Evolutionary conservation across 2,888 invertebrate species (phyloP).

Genomic region (Hyles lineata): DNA sequence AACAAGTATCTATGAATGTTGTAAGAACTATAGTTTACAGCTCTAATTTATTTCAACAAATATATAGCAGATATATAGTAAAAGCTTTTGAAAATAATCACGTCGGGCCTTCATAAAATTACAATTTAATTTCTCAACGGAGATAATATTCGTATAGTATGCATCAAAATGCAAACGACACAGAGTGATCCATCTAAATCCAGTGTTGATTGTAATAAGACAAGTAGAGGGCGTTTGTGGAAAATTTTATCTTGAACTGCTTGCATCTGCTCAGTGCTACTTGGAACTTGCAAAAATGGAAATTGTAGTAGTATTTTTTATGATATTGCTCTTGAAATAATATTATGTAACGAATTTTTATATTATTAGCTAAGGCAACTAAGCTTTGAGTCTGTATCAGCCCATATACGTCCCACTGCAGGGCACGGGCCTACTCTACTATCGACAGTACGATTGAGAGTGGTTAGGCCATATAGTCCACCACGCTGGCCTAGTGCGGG

Average conservation of each 20-base stretch:
- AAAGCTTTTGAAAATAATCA: background rate
- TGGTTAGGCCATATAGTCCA: too few species aligned
- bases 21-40: too few species aligned
- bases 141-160: background rate
- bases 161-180: background rate
- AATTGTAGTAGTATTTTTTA: slow-evolving; percentile 7
- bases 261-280: slow-evolving; percentile 7
- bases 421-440: too few species aligned
- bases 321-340: background rate
- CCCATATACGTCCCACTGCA: too few species aligned
- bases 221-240: background rate
- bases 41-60: too few species aligned
- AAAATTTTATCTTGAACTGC: background rate
- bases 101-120: slow-evolving; percentile 1
- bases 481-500: too few species aligned
- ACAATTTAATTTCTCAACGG: background rate
- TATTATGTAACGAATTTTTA: too few species aligned
- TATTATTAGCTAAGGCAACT: too few species aligned
- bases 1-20: too few species aligned
- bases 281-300: background rate
- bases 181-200: slow-evolving; percentile 16
- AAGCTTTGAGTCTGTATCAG: too few species aligned
- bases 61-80: background rate
- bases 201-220: background rate
- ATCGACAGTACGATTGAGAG: too few species aligned